Evolutionary conservation across 2,888 invertebrate species (phyloP).

Genomic region (Trachelus stipa): DNA sequence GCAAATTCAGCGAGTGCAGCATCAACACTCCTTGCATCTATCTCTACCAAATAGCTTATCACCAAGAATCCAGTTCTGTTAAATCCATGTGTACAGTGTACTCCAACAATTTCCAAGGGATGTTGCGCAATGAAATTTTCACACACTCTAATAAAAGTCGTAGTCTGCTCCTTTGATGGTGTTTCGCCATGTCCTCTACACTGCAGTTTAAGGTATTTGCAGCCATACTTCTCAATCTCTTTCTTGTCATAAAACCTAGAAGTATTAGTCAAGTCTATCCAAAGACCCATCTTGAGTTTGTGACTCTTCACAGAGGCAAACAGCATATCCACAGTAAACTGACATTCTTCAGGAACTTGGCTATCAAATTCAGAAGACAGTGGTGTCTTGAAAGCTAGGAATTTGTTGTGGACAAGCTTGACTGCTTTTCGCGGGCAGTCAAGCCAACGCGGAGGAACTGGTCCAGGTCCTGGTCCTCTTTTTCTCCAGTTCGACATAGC

Average conservation of each 20-base stretch:
- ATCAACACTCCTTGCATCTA: conserved; percentile 84
- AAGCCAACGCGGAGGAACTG: conserved; percentile 89
- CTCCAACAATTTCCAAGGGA: conserved; percentile 79
- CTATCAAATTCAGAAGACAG: conserved; percentile 84
- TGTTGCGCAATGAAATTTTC: conserved; percentile 82
- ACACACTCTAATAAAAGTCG: conserved; percentile 84
- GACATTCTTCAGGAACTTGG: conserved; percentile 84
- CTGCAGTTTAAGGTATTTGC: conserved; percentile 88
- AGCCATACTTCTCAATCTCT: conserved; percentile 80
- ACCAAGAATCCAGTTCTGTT: conserved; percentile 98
- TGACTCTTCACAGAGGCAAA: conserved; percentile 81
- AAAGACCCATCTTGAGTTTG: conserved; percentile 89
- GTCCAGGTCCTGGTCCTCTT: conserved; percentile 68
- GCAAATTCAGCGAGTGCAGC: conserved; percentile 85
- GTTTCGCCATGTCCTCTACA: conserved; percentile 95
- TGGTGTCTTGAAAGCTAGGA: conserved; percentile 96
- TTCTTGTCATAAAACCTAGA: conserved; percentile 88
- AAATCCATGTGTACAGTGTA: conserved; percentile 98
- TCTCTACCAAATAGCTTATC: conserved; percentile 89
- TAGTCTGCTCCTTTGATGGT: conserved; percentile 87
- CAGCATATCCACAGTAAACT: conserved; percentile 90
- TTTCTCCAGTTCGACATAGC: conserved; percentile 45
- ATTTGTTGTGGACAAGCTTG: conserved; percentile 80
- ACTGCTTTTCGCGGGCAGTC: conserved; percentile 87
- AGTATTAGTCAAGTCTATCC: conserved; percentile 98